These are phyloP conservation scores for Watersipora subatra DNA, from an alignment of 1,140 invertebrate genomes.

Conservation along the genomic window DNA sequence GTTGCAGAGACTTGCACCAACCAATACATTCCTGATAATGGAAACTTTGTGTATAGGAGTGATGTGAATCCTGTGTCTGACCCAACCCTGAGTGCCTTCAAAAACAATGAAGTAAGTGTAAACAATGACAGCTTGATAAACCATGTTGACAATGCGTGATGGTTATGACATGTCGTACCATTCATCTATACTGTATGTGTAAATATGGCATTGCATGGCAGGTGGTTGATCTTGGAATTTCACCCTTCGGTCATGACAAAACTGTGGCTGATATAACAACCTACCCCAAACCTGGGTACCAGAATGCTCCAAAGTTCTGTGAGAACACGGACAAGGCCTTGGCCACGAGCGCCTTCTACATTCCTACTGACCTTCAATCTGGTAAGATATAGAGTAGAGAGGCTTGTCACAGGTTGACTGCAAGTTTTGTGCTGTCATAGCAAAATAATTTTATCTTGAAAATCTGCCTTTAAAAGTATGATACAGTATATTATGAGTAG, in stretches of 20 bases:
- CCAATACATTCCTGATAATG: neutral
- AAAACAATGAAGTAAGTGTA: neutral
- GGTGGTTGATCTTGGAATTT: neutral
- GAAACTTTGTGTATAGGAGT: neutral
- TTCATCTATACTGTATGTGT: too few relatives aligned
- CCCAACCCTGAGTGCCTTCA: neutral
- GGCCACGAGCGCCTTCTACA: neutral
- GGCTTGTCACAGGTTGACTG: too few relatives aligned
- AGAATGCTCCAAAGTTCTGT: constrained; percentile 2
- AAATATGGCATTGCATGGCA: too few relatives aligned
- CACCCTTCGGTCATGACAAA: neutral
- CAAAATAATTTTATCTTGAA: too few relatives aligned
- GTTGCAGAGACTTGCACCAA: constrained; percentile 1
- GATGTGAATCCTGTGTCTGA: neutral
- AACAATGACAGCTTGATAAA: too few relatives aligned
- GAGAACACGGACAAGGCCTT: constrained; percentile 2
- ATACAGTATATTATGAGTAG: too few relatives aligned
- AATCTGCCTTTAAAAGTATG: too few relatives aligned
- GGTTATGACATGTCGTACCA: too few relatives aligned
- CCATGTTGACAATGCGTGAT: too few relatives aligned
- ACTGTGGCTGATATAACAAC: neutral
- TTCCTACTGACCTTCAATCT: neutral
- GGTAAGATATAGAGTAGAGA: too few relatives aligned
- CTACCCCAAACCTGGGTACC: constrained; percentile 3
- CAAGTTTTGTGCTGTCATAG: too few relatives aligned